phyloP scores from a whole-genome alignment of 1,140 invertebrate species.

The Diabrotica virgifera region DNA sequence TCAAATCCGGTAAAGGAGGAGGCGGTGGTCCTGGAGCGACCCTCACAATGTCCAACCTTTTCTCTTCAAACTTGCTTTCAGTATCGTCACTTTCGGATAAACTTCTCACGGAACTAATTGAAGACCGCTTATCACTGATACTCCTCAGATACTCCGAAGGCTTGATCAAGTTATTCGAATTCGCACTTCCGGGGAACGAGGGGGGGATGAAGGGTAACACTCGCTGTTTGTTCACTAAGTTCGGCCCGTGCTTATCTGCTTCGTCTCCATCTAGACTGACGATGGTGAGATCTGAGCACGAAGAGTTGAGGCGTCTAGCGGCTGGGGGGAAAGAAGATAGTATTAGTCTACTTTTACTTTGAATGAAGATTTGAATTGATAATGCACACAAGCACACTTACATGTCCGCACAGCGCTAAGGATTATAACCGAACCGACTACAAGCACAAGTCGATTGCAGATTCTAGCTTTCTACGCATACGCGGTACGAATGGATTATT shows the following conservation, averaged over 20 bases:
- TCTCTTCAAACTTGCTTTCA: slow-evolving; percentile 20
- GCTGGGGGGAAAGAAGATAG: slow-evolving; percentile 26
- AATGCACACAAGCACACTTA: too few species aligned
- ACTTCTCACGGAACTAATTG: slow-evolving; percentile 43
- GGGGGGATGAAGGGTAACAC: slow-evolving; percentile 85
- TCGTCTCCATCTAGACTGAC: slow-evolving; percentile 43
- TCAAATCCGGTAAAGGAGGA: slow-evolving; percentile 53
- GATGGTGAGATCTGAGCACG: slow-evolving; percentile 47
- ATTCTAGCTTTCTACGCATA: too few species aligned
- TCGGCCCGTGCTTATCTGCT: slow-evolving; percentile 50
- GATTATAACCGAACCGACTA: too few species aligned
- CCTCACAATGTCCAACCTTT: not conserved
- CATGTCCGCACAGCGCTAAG: too few species aligned
- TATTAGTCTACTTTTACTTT: slow-evolving; percentile 3
- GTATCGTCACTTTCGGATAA: slow-evolving; percentile 34
- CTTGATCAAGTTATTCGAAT: slow-evolving; percentile 80
- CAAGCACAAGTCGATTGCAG: too few species aligned
- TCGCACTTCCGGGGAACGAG: slow-evolving; percentile 68
- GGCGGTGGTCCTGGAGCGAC: slow-evolving; percentile 51
- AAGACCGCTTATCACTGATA: slow-evolving; percentile 64
- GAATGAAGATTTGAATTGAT: too few species aligned
- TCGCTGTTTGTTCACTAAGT: slow-evolving; percentile 73
- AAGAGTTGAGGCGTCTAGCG: slow-evolving; percentile 42
- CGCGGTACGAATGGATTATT: too few species aligned
- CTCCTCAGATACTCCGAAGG: slow-evolving; percentile 87